Evolutionary conservation across 2,113 vertebrate species (phyloP).

Genomic region (Athene cunicularia): DNA sequence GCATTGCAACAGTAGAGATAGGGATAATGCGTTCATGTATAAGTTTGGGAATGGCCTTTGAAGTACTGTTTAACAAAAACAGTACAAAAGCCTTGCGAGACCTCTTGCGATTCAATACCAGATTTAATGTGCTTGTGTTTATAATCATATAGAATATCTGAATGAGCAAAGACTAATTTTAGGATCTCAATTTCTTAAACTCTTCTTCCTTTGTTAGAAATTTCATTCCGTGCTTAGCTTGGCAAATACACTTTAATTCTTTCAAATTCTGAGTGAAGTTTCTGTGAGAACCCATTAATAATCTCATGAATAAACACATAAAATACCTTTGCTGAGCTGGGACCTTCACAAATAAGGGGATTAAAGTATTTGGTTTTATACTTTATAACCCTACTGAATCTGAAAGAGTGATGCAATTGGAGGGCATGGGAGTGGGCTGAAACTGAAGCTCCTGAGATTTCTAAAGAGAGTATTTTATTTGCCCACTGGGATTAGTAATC

Average conservation of each 20-base stretch:
- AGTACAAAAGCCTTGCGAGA: background rate
- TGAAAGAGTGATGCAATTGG: background rate
- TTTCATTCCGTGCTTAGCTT: background rate
- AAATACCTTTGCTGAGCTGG: background rate
- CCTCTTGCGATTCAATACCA: background rate
- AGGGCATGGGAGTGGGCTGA: background rate
- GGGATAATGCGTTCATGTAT: background rate
- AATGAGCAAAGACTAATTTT: background rate
- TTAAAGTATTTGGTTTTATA: background rate
- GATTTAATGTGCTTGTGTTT: background rate
- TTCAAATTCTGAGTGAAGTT: background rate
- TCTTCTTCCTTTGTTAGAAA: background rate
- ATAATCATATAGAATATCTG: background rate
- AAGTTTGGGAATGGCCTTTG: background rate
- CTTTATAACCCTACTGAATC: background rate
- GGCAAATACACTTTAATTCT: background rate
- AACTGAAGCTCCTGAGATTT: constrained; percentile 1
- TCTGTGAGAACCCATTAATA: background rate
- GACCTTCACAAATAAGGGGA: background rate
- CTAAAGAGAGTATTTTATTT: background rate
- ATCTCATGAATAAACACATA: background rate
- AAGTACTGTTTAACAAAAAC: background rate
- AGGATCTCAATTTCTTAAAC: background rate
- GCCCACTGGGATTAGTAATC: background rate
- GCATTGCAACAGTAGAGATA: background rate